Percentiles rank a stretch among this genome's conserved stretches.
Evolutionary conservation across 2,888 invertebrate species (phyloP).

Genomic region (Parnassius smintheus): DNA sequence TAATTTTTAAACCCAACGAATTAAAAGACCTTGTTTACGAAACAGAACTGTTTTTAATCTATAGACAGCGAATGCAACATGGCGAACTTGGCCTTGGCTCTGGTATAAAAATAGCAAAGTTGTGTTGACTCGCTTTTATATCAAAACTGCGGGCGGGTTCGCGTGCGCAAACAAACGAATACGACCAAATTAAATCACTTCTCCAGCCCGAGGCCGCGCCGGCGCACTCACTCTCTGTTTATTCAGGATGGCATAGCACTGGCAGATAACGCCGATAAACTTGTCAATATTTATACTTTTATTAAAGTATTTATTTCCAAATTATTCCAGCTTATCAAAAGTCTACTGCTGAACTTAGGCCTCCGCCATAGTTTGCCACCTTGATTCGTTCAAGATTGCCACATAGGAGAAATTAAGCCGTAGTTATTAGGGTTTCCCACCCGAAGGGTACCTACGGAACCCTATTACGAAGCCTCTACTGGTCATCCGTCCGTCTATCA

Average conservation of each 20-base stretch:
- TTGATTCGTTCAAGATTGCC: too few relatives aligned
- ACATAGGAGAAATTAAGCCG: too few relatives aligned
- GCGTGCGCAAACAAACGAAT: slow-evolving; percentile 39
- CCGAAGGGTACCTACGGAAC: too few relatives aligned
- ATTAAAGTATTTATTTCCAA: too few relatives aligned
- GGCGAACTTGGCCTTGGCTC: slow-evolving; percentile 68
- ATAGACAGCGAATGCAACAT: slow-evolving; percentile 65
- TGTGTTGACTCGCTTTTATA: slow-evolving; percentile 69
- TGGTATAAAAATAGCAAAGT: slow-evolving; percentile 74
- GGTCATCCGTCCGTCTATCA: too few relatives aligned
- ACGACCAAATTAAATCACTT: slow-evolving; percentile 32
- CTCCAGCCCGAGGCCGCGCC: slow-evolving; percentile 26
- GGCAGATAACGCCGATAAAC: not conserved
- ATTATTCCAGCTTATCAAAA: too few relatives aligned
- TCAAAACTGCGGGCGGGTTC: slow-evolving; percentile 48
- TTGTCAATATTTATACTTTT: too few relatives aligned
- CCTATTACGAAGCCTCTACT: too few relatives aligned
- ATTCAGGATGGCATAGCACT: slow-evolving; percentile 30
- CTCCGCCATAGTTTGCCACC: too few relatives aligned
- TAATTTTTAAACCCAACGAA: slow-evolving; percentile 23
- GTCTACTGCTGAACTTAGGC: too few relatives aligned
- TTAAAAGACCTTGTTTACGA: slow-evolving; percentile 63
- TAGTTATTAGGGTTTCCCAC: too few relatives aligned
- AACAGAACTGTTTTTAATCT: slow-evolving; percentile 50
- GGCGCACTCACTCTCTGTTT: slow-evolving; percentile 31